phyloP scores from a whole-genome alignment of 2,888 invertebrate species.

The Idaea aversata region DNA sequence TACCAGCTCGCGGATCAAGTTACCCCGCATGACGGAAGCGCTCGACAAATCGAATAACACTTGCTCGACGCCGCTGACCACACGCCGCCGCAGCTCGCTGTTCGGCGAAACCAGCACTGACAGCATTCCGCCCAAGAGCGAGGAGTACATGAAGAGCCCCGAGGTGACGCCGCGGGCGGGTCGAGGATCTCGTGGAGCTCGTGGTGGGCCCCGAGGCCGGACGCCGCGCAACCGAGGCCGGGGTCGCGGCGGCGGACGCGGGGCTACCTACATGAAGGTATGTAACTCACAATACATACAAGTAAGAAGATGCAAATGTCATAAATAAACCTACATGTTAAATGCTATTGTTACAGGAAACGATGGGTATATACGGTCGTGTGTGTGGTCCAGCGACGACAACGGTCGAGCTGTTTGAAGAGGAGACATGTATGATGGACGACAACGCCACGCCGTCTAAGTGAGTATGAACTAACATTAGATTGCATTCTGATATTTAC shows the following conservation, averaged over 20 bases:
- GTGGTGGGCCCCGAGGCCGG: conserved; percentile 41
- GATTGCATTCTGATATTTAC: too few species aligned
- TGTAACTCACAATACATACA: not conserved
- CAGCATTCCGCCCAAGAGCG: conserved; percentile 44
- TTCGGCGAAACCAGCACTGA: conserved; percentile 47
- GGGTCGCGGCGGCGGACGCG: conserved; percentile 67
- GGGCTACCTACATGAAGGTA: conserved; percentile 56
- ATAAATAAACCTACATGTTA: not conserved
- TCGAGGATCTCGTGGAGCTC: conserved; percentile 42
- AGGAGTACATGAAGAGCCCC: conserved; percentile 51
- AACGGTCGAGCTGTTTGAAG: conserved; percentile 83
- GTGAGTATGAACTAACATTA: conserved; percentile 44
- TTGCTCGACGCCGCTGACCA: conserved; percentile 60
- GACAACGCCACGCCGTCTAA: conserved; percentile 80
- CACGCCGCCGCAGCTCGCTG: conserved; percentile 50
- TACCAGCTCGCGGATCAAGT: conserved; percentile 68
- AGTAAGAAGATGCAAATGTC: not conserved
- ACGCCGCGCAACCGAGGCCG: conserved; percentile 56
- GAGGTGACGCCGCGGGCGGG: conserved; percentile 39
- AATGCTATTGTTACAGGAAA: conserved; percentile 54
- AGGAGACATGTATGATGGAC: conserved; percentile 88
- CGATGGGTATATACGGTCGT: conserved; percentile 73
- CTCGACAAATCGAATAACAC: conserved; percentile 63
- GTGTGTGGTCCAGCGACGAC: conserved; percentile 75
- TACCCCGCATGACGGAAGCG: conserved; percentile 73